Percentiles rank a stretch among this genome's conserved stretches.
Conservation (phyloP, 2,797 vertebrate genomes). For the Podargus strigoides region DNA sequence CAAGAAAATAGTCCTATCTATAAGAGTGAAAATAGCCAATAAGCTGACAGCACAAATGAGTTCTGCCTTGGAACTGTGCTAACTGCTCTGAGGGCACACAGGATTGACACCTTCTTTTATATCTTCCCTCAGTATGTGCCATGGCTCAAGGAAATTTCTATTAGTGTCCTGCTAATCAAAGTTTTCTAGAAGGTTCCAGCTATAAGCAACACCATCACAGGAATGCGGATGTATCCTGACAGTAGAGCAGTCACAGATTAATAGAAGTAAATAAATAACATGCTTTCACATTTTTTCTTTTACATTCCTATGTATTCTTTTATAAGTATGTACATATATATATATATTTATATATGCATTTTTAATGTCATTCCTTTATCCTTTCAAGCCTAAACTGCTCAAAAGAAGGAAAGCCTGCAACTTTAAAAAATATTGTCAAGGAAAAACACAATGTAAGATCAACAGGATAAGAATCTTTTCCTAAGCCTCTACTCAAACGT, state of each 20-base stretch:
- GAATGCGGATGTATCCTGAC: neutral
- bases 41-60: constrained; percentile 13
- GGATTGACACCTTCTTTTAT: neutral
- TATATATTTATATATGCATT: neutral
- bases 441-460: neutral
- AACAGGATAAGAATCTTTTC: neutral
- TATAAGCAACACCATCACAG: neutral
- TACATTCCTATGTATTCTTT: neutral
- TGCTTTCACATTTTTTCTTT: neutral
- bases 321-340: neutral
- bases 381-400: neutral
- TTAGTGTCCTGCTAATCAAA: neutral
- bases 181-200: neutral
- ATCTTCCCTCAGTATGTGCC: neutral
- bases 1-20: neutral
- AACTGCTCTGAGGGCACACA: neutral
- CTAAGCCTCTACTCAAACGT: neutral
- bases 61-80: neutral
- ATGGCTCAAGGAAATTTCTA: neutral
- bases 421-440: neutral
- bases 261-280: neutral
- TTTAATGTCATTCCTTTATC: neutral
- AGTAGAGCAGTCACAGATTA: neutral
- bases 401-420: neutral
- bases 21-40: neutral